Evolutionary conservation across 2,113 vertebrate genomes (phyloP).

Genomic region (Ctenomys sociabilis): DNA sequence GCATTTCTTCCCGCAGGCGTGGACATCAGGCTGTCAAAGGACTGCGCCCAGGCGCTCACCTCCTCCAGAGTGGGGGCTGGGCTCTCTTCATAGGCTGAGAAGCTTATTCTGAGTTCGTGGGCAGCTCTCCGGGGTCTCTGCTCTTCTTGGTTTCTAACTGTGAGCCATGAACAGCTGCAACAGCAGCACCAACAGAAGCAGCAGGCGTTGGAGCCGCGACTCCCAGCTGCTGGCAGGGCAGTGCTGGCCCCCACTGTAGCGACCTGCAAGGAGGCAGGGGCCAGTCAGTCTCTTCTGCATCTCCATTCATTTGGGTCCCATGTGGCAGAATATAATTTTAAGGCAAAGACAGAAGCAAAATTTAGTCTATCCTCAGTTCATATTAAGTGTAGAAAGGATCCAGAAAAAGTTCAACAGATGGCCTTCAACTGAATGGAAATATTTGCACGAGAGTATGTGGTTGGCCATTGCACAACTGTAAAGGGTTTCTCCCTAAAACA

Average conservation of each 20-base stretch:
- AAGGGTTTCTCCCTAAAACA: not conserved
- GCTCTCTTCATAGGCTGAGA: constrained; percentile 93
- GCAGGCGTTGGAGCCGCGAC: constrained; percentile 93
- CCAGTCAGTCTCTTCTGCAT: constrained; percentile 93
- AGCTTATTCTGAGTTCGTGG: constrained; percentile 91
- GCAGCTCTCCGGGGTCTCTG: constrained; percentile 90
- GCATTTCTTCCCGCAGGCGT: constrained; percentile 92
- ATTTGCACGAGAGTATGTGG: not conserved
- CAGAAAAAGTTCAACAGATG: not conserved
- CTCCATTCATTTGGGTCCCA: constrained; percentile 93
- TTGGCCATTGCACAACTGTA: not conserved
- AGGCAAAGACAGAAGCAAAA: not conserved
- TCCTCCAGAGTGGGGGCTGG: constrained; percentile 93
- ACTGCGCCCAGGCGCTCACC: constrained; percentile 91
- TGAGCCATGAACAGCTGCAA: constrained; percentile 98
- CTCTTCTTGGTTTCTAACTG: constrained; percentile 95
- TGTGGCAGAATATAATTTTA: constrained; percentile 76
- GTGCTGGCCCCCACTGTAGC: constrained; percentile 85
- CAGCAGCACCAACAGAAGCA: constrained; percentile 99
- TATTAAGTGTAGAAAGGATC: not conserved
- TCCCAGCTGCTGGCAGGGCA: constrained; percentile 86
- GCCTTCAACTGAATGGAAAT: not conserved
- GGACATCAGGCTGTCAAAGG: constrained; percentile 95
- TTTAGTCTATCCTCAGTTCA: not conserved
- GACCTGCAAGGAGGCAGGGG: constrained; percentile 83